Conservation (phyloP, 2,797 vertebrate species). For the Acanthurus leucopareius region DNA sequence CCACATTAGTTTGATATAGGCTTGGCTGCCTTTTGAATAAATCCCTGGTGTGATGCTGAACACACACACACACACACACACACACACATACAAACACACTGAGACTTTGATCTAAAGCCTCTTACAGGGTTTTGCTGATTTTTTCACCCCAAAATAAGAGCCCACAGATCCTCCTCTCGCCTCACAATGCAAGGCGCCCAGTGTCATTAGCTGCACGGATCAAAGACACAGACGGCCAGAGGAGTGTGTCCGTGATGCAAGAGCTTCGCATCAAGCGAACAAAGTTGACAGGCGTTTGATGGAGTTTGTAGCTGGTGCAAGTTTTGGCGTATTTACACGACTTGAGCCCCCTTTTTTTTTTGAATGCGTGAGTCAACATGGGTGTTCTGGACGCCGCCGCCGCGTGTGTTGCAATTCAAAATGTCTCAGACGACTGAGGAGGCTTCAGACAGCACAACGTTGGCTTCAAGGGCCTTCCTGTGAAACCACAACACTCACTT, state of each 20-base stretch:
- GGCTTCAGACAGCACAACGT: not conserved
- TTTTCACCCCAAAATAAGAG: constrained; percentile 64
- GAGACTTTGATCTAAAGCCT: constrained; percentile 80
- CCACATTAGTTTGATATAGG: constrained; percentile 66
- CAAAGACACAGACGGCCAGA: constrained; percentile 31
- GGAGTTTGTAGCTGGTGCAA: constrained; percentile 2
- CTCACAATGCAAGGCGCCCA: constrained; percentile 37
- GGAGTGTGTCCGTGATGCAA: constrained; percentile 8
- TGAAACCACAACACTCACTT: constrained; percentile 17
- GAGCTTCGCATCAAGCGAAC: constrained; percentile 13
- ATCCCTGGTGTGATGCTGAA: constrained; percentile 54
- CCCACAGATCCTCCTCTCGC: constrained; percentile 48
- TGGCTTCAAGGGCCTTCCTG: constrained; percentile 15
- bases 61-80: constrained; percentile 37
- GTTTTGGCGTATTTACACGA: not conserved
- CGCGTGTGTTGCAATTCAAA: constrained; percentile 8
- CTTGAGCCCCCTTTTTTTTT: not conserved
- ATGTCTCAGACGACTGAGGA: not conserved
- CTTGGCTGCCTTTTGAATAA: constrained; percentile 68
- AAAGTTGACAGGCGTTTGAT: constrained; percentile 26
- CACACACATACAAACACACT: constrained; percentile 49
- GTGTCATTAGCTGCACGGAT: constrained; percentile 54
- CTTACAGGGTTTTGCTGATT: constrained; percentile 71
- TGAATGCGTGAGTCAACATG: not conserved
- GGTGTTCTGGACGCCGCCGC: not conserved